Base-by-base conservation (phyloP, 2,888 invertebrate genomes). In the Caenorhabditis panamensis region DNA sequence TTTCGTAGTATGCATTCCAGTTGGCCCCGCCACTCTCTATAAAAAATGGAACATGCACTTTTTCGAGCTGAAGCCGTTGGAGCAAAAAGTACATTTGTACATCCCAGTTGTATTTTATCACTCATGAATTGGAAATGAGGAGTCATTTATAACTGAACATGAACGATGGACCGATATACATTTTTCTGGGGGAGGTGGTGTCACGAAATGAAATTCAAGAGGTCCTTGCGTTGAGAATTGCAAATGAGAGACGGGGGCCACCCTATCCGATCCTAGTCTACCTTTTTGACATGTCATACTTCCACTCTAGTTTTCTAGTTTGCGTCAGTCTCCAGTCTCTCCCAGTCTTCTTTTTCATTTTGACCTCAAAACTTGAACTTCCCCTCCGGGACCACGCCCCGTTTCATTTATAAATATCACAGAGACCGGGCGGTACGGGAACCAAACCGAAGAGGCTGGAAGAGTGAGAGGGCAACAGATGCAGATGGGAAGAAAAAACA, bases 71-170 rank as follows among this genome's bases (percentile, higher is more conserved):
- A n/a, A n/a, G 49, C 37, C 6, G n/a, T 13, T 26, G 51, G 20
- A 31, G 31, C 36, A 36, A n/a, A n/a, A 31, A 31, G 31, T 31
- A 31, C 31, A 31, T 31, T 31, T 31, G 18, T 2, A 1, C 37
- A 53, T 54, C 53, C 59, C 26, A 26, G 51, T 8, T 24, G 31
- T 54, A 58, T 73, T 73, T 73, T 68, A 68, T 68, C 68, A 68
- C 68, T 68, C 68, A 76, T 68, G 76, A 76, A 76, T 76, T 63
- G 5, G n/a, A 9, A 56, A 76, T 61, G 36, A 58, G 63, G 18
- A 22, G 36, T n/a, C 41, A 47, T 71, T 62, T 67, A 28, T 54
- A 69, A 69, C 61, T 41, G 53, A 41, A 18, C 51, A 69, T 59
- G 44, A 61, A 41, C 44, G 13, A 61, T 71, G 28, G 63, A 47